Percentiles rank a stretch among this genome's conserved stretches.
These are phyloP conservation scores for Volucella bombylans DNA, from an alignment of 2,888 invertebrate genomes.

Conservation along the genomic window DNA sequence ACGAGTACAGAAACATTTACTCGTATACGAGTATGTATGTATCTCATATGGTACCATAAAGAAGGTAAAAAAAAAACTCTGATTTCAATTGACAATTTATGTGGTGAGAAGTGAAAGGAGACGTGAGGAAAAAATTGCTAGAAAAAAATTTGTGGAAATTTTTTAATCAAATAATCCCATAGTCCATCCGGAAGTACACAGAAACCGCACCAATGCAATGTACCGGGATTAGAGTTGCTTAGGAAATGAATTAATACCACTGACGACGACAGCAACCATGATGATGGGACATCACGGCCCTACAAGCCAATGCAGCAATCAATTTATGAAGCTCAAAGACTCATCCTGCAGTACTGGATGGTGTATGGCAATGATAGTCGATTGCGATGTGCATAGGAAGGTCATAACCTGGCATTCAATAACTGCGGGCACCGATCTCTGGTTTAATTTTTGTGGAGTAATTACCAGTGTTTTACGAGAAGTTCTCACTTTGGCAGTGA, in stretches of 20 bases:
- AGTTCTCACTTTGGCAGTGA: conserved; percentile 7
- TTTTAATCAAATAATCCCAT: conserved; percentile 69
- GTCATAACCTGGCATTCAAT: conserved; percentile 28
- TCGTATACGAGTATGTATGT: not conserved
- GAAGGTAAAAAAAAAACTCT: conserved; percentile 12
- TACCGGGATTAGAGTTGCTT: conserved; percentile 65
- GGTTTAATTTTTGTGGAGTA: conserved; percentile 25
- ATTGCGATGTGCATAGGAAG: not conserved
- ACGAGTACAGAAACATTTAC: conserved; percentile 21
- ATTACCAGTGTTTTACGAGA: conserved; percentile 6
- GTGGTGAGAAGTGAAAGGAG: conserved; percentile 25
- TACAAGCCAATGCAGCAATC: conserved; percentile 63
- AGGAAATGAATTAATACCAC: conserved; percentile 40
- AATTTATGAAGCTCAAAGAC: conserved; percentile 55
- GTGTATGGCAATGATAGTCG: not conserved
- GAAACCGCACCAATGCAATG: conserved; percentile 57
- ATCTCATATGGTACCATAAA: not conserved
- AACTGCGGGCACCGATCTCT: conserved; percentile 30
- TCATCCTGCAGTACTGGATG: conserved; percentile 18
- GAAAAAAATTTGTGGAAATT: conserved; percentile 34
- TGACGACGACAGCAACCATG: conserved; percentile 38
- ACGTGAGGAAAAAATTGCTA: not conserved
- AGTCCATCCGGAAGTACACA: conserved; percentile 60
- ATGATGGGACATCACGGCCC: conserved; percentile 66
- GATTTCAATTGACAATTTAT: conserved; percentile 67